Evolutionary conservation across 2,113 vertebrate genomes (phyloP).

Genomic region (Raja brachyura): DNA sequence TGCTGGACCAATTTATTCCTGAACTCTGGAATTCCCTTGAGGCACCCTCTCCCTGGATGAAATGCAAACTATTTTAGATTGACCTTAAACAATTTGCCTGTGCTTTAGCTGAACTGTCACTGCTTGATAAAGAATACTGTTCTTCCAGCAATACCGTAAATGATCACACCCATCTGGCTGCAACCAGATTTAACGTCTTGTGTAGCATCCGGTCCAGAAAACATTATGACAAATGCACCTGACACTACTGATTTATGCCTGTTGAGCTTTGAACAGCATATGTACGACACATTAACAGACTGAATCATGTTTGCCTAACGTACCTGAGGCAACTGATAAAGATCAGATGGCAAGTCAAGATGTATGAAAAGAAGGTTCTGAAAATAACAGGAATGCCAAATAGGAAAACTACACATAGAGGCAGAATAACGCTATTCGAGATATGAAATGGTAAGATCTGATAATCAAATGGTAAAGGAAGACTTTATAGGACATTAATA

Average conservation of each 20-base stretch:
- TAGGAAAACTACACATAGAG: background rate
- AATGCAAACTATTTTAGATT: background rate
- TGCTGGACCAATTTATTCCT: background rate
- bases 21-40: background rate
- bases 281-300: background rate
- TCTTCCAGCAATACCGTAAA: background rate
- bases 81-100: background rate
- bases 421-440: background rate
- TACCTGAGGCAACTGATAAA: background rate
- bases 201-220: background rate
- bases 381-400: background rate
- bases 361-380: background rate
- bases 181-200: background rate
- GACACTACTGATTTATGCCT: background rate
- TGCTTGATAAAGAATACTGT: background rate
- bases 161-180: background rate
- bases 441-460: background rate
- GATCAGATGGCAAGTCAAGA: background rate
- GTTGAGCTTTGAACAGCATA: background rate
- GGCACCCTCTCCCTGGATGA: background rate
- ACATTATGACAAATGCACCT: background rate
- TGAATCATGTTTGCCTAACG: background rate
- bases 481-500: background rate
- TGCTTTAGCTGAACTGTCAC: background rate
- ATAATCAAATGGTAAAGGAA: background rate